Base-by-base conservation (phyloP, 2,797 vertebrate genomes). In the Hybognathus amarus region DNA sequence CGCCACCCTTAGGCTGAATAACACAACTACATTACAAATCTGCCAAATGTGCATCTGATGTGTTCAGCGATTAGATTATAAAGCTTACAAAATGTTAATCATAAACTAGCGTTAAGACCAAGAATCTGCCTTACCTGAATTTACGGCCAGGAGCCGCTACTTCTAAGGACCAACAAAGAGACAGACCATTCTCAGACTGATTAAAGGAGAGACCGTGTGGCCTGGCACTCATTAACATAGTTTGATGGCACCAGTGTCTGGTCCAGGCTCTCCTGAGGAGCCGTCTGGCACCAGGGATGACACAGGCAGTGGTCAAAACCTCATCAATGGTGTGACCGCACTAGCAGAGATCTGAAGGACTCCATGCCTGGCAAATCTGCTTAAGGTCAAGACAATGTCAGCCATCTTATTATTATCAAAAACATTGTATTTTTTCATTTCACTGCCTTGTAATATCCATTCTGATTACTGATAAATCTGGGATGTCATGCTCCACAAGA, bases 261-360 rank as follows among this genome's bases (percentile, higher is more conserved):
- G 85, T 69, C 81, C 85, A 38, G n/a, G 22, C 80, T 79, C 77
- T 90, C 80, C 59, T 67, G 66, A 69, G 86, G 84, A 80, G 70
- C 87, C 70, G 74, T 88, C 84, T 85, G 88, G 83, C 88, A 90
- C 82, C 42, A 86, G 85, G 67, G 77, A 70, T 85, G 68, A 85
- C 80, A 69, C 77, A 86, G 61, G 67, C 84, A 80, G 83, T 83
- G 79, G 77, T 85, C 87, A 86, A 87, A 84, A 76, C 77, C 80
- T 83, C 79, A 85, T 86, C 87, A 85, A 59, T 79, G 70, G 74
- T 40, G 36, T 83, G 81, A 83, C 66, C 47, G 78, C 71, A 81
- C 71, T 47, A 71, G 56, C 59, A 50, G 75, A 52, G 45, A 61
- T 79, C 50, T 40, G 70, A 85, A 87, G 66, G 74, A 77, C 64